Conservation (phyloP, 37 sponge, comb jelly and placozoan species). For the Diacarnus erythraeanus region DNA sequence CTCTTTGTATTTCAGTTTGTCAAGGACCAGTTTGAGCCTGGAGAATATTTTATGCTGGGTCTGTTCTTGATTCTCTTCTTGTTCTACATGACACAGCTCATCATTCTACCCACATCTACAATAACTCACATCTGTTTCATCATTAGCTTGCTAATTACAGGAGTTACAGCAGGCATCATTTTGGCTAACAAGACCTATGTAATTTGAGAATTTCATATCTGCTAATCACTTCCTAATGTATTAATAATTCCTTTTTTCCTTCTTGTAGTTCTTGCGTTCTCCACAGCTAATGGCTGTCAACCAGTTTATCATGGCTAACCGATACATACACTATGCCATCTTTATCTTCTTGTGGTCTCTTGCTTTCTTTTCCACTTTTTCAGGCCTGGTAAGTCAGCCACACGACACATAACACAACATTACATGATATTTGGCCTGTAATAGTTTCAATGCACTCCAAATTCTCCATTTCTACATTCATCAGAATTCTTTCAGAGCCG, state of each 20-base stretch:
- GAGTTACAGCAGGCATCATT: not conserved
- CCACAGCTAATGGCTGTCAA: not conserved
- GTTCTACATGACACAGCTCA: conserved; percentile 7
- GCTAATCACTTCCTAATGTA: not conserved
- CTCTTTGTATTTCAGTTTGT: not conserved
- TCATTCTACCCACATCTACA: conserved; percentile 4
- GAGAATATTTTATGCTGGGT: not conserved
- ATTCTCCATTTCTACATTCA: not conserved
- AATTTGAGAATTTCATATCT: too few relatives aligned
- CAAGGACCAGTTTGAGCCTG: not conserved
- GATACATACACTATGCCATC: conserved; percentile 4
- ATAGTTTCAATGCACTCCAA: conserved; percentile 26
- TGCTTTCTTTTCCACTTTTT: conserved; percentile 7
- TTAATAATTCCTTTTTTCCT: not conserved
- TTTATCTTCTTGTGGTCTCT: not conserved
- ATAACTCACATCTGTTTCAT: conserved; percentile 19
- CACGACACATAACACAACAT: too few relatives aligned
- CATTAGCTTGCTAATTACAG: not conserved
- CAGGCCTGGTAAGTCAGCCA: conserved; percentile 17
- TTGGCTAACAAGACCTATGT: conserved; percentile 8
- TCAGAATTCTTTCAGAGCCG: not conserved
- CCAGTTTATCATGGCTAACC: not conserved
- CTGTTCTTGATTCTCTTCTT: not conserved
- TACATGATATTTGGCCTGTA: not conserved
- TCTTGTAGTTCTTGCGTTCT: not conserved